Conservation (phyloP, 2,888 invertebrate species). For the Hydraecia micacea region DNA sequence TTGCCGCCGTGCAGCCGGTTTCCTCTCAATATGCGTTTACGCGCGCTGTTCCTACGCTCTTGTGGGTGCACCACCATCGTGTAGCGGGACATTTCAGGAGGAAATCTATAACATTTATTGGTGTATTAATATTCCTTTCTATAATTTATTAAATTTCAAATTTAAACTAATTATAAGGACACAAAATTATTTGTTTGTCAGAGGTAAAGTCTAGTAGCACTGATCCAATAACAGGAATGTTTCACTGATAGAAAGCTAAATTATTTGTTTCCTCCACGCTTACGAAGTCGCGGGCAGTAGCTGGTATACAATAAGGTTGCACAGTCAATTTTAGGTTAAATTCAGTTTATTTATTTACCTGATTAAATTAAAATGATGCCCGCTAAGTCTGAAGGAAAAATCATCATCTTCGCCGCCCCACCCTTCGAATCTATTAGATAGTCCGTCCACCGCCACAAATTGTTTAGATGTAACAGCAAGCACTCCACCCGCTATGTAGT, state of each 20-base stretch:
- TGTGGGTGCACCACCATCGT: slow-evolving; percentile 83
- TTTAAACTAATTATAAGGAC: background rate
- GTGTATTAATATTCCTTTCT: background rate
- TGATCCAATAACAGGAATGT: background rate
- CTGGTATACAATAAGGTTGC: background rate
- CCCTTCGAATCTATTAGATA: slow-evolving; percentile 82
- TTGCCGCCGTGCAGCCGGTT: slow-evolving; percentile 56
- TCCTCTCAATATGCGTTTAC: slow-evolving; percentile 72
- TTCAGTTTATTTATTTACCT: slow-evolving; percentile 70
- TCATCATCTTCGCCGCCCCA: slow-evolving; percentile 90
- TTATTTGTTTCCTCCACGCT: background rate
- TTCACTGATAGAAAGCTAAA: background rate
- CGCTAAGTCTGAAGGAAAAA: slow-evolving; percentile 74
- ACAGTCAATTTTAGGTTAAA: background rate
- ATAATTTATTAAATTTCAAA: too few relatives aligned
- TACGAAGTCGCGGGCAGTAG: background rate
- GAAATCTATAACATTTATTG: slow-evolving; percentile 23
- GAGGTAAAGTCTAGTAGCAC: background rate
- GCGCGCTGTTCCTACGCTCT: slow-evolving; percentile 73
- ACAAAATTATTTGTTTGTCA: background rate
- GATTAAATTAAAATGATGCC: slow-evolving; percentile 72
- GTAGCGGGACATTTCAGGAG: slow-evolving; percentile 68
- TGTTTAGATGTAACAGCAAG: slow-evolving; percentile 81
- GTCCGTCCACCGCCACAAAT: slow-evolving; percentile 79
- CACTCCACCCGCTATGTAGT: slow-evolving; percentile 78